phyloP scores from a whole-genome alignment of 2,797 vertebrate species.

The Tragopan temminckii region DNA sequence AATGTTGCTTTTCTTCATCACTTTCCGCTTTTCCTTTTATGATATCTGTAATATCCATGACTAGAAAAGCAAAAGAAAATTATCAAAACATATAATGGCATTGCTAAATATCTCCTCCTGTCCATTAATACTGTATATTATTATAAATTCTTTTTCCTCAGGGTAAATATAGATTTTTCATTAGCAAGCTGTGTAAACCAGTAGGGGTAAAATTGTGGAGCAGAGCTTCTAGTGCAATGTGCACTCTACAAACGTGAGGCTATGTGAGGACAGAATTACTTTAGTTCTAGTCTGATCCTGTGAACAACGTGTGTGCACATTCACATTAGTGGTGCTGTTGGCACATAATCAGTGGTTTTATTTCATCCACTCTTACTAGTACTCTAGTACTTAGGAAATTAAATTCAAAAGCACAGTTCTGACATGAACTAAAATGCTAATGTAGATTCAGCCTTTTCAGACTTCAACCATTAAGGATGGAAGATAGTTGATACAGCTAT shows the following conservation, averaged over 20 bases:
- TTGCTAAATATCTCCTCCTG: not conserved
- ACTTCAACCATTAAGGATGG: not conserved
- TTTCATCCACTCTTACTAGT: not conserved
- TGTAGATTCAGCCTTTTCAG: accelerated
- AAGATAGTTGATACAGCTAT: not conserved
- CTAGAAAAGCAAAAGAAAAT: slow-evolving; percentile 77
- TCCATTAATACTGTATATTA: not conserved
- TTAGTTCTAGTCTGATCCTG: not conserved
- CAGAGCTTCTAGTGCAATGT: not conserved
- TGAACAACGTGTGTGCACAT: not conserved
- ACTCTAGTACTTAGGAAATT: not conserved
- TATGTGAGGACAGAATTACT: not conserved
- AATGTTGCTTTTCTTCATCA: slow-evolving; percentile 97
- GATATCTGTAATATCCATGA: slow-evolving; percentile 98
- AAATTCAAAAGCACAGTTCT: not conserved
- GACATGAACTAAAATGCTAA: not conserved
- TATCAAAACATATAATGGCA: not conserved
- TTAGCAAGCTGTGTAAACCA: not conserved
- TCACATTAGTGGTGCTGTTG: not conserved
- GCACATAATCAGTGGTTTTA: not conserved
- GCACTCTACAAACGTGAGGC: accelerated
- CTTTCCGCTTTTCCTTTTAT: slow-evolving; percentile 96
- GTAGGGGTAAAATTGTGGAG: not conserved
- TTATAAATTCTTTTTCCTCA: not conserved
- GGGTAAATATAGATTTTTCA: not conserved